Evolutionary conservation across 2,113 vertebrate genomes (phyloP), one percentile per base, ranked within the genome.

Genomic region (Danionella cerebrum): DNA sequence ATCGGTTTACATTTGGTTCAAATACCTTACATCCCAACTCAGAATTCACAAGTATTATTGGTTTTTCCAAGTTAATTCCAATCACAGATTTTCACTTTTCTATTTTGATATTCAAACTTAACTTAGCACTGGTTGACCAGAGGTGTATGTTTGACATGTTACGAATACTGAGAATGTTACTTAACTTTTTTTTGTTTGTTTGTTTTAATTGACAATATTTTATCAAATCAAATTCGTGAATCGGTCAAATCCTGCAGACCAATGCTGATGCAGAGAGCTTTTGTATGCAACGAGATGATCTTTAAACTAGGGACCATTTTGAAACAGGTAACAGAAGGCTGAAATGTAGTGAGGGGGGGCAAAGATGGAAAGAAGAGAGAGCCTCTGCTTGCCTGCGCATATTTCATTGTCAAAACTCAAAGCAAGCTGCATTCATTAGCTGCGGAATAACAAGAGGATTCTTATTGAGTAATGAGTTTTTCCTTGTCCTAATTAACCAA

Each of bases 381-480:
- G 35, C 68, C 27, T 31, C 22, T 54, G 55, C 38, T 63, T 63
- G 63, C 45, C 55, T 76, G 82, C 82, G 78, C 85, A 87, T 87
- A 86, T 83, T 88, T 88, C 87, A 86, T 77, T 75, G 86, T 88
- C 86, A 86, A 67, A 82, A 79, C 80, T 81, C 67, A 66, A 78
- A 79, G 80, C 69, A 82, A 79, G 74, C 76, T 78, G 83, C 87
- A 88, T 89, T 88, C 84, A 80, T 89, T 87, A 88, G 81, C 88
- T 82, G 72, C 45, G 70, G 63, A 88, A 89, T 84, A 75, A 75
- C 73, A 84, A 82, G 78, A 86, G 82, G 78, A 80, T 84, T 86
- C 83, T 88, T 79, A 85, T 86, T 89, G 89, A 90, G 84, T 87
- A 88, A 90, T 88, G 88, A 88, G 84, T 89, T 89, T 87, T 84